These are phyloP conservation scores for Stenodema calcarata DNA, from an alignment of 2,888 invertebrate species.

Conservation along the genomic window DNA sequence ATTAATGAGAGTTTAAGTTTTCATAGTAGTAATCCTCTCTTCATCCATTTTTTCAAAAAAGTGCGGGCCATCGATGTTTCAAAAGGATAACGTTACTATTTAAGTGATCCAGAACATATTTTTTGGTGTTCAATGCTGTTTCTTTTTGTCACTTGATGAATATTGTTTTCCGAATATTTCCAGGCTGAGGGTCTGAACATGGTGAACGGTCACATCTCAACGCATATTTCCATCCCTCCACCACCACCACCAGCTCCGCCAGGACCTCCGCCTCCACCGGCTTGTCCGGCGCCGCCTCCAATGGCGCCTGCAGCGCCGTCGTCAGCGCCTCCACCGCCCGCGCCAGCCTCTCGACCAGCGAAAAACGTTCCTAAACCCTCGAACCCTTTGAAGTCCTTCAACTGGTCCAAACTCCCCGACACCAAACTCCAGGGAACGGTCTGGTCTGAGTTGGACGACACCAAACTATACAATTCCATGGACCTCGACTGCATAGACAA, in stretches of 20 bases:
- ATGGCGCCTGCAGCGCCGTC: conserved; percentile 67
- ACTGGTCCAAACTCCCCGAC: conserved; percentile 95
- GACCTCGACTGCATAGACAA: conserved; percentile 91
- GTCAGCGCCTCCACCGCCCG: conserved; percentile 60
- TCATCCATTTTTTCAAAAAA: too few species aligned
- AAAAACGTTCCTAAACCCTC: conserved; percentile 93
- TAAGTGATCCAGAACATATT: too few species aligned
- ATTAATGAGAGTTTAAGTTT: too few species aligned
- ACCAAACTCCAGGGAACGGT: conserved; percentile 90
- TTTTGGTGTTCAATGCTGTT: too few species aligned
- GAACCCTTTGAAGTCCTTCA: conserved; percentile 93
- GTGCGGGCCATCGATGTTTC: too few species aligned
- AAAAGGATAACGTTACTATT: too few species aligned
- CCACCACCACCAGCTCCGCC: conserved; percentile 65
- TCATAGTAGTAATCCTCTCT: too few species aligned
- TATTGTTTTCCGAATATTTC: too few species aligned
- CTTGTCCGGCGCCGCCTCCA: conserved; percentile 68
- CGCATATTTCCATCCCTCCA: conserved; percentile 67
- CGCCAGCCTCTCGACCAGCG: conserved; percentile 59
- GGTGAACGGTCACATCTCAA: conserved; percentile 51
- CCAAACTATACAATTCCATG: conserved; percentile 88
- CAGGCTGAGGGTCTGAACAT: conserved; percentile 55
- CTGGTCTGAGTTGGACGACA: conserved; percentile 93
- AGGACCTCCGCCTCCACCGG: conserved; percentile 68
- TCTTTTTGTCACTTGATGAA: too few species aligned